Conservation (phyloP, 1,140 invertebrate species). For the Caenorhabditis latens region DNA sequence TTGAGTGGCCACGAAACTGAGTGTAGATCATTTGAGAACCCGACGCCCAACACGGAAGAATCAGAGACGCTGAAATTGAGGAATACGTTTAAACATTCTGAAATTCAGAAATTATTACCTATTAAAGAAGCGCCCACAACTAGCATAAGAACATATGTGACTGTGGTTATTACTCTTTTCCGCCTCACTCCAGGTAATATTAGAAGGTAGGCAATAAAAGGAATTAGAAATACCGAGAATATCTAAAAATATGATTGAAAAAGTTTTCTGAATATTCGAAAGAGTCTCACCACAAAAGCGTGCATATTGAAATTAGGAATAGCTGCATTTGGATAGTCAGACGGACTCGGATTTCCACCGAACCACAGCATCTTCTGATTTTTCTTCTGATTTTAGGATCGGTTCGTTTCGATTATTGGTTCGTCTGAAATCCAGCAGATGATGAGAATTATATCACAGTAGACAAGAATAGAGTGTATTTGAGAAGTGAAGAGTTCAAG, state of each 20-base stretch:
- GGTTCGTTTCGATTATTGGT: slow-evolving; percentile 26
- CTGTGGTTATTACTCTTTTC: slow-evolving; percentile 68
- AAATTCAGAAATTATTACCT: slow-evolving; percentile 59
- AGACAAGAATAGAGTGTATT: not conserved
- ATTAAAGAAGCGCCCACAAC: slow-evolving; percentile 69
- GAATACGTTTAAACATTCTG: slow-evolving; percentile 45
- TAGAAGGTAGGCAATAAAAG: slow-evolving; percentile 70
- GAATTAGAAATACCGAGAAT: slow-evolving; percentile 68
- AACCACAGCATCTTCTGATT: slow-evolving; percentile 56
- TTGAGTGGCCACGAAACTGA: slow-evolving; percentile 91
- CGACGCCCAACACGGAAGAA: slow-evolving; percentile 87
- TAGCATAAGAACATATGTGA: slow-evolving; percentile 67
- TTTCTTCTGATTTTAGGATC: slow-evolving; percentile 4
- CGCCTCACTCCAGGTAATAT: slow-evolving; percentile 71
- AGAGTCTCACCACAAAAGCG: slow-evolving; percentile 48
- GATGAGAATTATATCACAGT: not conserved
- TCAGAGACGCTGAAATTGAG: slow-evolving; percentile 60
- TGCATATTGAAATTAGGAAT: slow-evolving; percentile 59
- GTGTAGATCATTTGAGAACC: slow-evolving; percentile 87
- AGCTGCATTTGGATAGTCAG: slow-evolving; percentile 58
- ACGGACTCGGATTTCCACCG: slow-evolving; percentile 61
- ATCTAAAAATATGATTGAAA: slow-evolving; percentile 65
- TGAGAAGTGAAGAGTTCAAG: not conserved
- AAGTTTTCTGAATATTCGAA: not conserved
- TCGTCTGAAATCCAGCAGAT: slow-evolving; percentile 25